Evolutionary conservation across 1,140 invertebrate genomes (phyloP), one percentile per base, ranked within the genome.

Genomic region (Caerostris extrusa): DNA sequence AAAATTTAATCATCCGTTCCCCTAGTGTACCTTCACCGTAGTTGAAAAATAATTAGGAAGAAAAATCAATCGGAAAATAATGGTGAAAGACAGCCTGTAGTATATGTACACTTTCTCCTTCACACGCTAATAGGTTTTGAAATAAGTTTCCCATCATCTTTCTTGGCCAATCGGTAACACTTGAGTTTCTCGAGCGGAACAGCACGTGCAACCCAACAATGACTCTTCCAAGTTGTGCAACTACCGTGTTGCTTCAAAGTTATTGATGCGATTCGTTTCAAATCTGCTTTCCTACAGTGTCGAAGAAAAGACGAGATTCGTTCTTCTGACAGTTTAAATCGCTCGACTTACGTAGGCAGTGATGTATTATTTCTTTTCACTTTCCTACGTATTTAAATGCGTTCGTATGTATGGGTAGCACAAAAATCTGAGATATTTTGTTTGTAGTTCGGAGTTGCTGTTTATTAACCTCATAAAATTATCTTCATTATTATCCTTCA

Each of bases 241-340:
- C 69, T 50, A 77, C 34, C 10, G 69, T 50, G 50, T 77, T 77
- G 50, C 50, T 77, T 34, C 69, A 77, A 77, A 77, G 19, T 10
- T 53, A 77, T 34, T 77, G 69, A 77, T 77, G 69, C 69, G 69
- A 77, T 77, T 0, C 69, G 19, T 77, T 77, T 53, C 34, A 77
- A 77, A 77, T 50, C 12, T 77, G 19, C 69, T 34, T 77, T 77
- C 34, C 34, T 77, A 50, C 69, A 50, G 7, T 77, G 4, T 77
- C 10, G 69, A 10, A 77, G 69, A 77, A 77, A 77, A 77, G 69
- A 10, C 10, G 7, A 12, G 19, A 19, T 77, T 50, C 12, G n/a
- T 67, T 67, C 34, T 77, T 77, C 69, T 50, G 69, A 77, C 69
- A 77, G 19, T 77, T 77, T 50, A 77, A 34, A 77, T 34, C 34